Base-by-base conservation (phyloP, 2,797 vertebrate genomes). In the Octomys mimax region DNA sequence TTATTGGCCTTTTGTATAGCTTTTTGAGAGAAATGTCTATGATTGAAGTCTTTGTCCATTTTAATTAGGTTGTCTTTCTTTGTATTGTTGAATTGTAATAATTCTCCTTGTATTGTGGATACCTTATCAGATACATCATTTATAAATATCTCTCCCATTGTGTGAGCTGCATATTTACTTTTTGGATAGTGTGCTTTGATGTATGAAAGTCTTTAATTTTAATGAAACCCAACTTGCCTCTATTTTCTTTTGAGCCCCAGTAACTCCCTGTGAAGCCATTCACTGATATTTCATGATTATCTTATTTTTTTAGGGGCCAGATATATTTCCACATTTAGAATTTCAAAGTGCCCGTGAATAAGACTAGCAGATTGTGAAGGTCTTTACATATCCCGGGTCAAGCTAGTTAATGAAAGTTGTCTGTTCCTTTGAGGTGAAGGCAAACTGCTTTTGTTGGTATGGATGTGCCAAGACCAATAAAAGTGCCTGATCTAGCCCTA, bases 201-300 rank as follows among this genome's bases (percentile, higher is more conserved):
- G 42, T 19, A 52, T 19, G 46, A 78, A 52, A 52, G 28, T 52
- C 49, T 78, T 78, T 78, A 16, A 78, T 78, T 78, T 78, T 78
- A 78, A 52, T 33, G 14, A 78, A 78, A 31, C 6, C 46, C 36
- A 77, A 31, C 52, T 42, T 82, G 36, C 68, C 22, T 87, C 1
- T 54, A 87, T 73, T 94, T 87, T 62, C 39, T 81, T 68, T 77
- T 94, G 89, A 75, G 18, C 46, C 59, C 28, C 39, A n/a, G 68
- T 61, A n/a, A 66, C 10, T 59, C 57, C 26, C 49, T 75, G 84
- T 61, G 62, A 77, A 87, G 49, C 26, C 33, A 39, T 77, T 78
- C 78, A n/a, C 36, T 77, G 68, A 22, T 70, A n/a, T 39, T 52
- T 52, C 84, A n/a, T 78, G 39, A 75, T 66, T 66, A 52, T 77